A percentile compares a stretch with the other conserved stretches of the same genome.
Conservation (phyloP, 2,113 vertebrate genomes). For the Microcebus lehilahytsara region DNA sequence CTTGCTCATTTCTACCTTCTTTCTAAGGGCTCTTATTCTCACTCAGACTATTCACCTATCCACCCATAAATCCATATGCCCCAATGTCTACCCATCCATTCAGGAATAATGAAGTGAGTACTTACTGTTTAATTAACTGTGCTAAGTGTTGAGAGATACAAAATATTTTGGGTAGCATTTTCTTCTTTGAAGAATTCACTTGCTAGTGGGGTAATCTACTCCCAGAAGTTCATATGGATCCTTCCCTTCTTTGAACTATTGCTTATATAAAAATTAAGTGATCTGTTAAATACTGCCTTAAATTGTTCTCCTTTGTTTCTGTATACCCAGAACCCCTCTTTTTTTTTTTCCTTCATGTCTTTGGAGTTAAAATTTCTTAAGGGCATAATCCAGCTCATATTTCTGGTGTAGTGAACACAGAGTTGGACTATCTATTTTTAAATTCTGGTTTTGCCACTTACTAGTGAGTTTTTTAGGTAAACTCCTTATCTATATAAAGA, state of each 20-base stretch:
- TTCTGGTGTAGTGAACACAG: not conserved
- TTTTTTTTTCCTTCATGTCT: not conserved
- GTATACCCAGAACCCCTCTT: not conserved
- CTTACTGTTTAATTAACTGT: not conserved
- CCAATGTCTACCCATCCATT: not conserved
- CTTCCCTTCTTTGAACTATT: not conserved
- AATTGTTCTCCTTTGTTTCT: slow-evolving; percentile 15
- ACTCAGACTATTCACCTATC: not conserved
- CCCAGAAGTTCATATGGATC: not conserved
- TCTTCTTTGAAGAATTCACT: not conserved
- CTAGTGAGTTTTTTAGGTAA: not conserved
- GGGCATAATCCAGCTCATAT: not conserved
- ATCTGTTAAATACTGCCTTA: not conserved
- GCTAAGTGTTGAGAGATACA: not conserved
- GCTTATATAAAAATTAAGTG: slow-evolving; percentile 30
- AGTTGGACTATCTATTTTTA: not conserved
- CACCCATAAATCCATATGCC: not conserved
- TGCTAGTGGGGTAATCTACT: not conserved
- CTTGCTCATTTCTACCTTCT: not conserved
- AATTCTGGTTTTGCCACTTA: not conserved
- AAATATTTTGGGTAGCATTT: not conserved
- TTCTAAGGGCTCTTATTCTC: not conserved
- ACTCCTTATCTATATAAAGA: not conserved
- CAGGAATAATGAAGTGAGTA: not conserved
- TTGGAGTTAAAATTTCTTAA: slow-evolving; percentile 5